Conservation (phyloP, 2,888 invertebrate species). For the Drosophila paucipuncta region DNA sequence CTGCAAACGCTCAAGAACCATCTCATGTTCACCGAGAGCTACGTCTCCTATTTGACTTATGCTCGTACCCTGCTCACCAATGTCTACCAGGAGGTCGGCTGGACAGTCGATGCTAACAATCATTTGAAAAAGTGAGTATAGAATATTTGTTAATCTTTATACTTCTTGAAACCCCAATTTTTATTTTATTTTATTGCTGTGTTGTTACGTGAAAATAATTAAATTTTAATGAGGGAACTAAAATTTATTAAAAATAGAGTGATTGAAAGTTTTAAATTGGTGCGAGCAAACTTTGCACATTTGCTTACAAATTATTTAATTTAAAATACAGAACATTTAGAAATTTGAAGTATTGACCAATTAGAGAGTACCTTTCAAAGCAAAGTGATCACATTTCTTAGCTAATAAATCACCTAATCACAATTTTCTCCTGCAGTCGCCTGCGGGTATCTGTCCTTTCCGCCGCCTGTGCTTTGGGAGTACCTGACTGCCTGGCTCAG, state of each 20-base stretch:
- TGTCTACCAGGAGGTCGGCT: slow-evolving; percentile 88
- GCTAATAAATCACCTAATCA: neutral
- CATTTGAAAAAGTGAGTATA: slow-evolving; percentile 76
- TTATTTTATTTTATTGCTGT: neutral
- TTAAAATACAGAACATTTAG: neutral
- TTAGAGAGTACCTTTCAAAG: too few species aligned
- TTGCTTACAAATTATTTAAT: neutral
- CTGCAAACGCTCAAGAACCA: slow-evolving; percentile 86
- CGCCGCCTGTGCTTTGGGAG: slow-evolving; percentile 88
- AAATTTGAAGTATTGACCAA: neutral
- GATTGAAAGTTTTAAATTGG: neutral
- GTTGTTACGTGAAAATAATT: neutral
- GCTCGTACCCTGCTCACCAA: slow-evolving; percentile 87
- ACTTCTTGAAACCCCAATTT: neutral
- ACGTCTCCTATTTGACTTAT: slow-evolving; percentile 87
- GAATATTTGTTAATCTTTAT: too few species aligned
- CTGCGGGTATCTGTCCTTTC: slow-evolving; percentile 88
- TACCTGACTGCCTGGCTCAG: slow-evolving; percentile 87
- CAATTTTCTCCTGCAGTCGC: slow-evolving; percentile 85
- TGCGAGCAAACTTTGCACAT: too few species aligned
- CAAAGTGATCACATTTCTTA: neutral
- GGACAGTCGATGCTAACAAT: slow-evolving; percentile 87
- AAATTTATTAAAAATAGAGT: neutral
- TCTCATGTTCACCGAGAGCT: slow-evolving; percentile 86
- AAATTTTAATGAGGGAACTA: neutral